Evolutionary conservation across 2,113 vertebrate species (phyloP).

Genomic region (Carassius auratus): DNA sequence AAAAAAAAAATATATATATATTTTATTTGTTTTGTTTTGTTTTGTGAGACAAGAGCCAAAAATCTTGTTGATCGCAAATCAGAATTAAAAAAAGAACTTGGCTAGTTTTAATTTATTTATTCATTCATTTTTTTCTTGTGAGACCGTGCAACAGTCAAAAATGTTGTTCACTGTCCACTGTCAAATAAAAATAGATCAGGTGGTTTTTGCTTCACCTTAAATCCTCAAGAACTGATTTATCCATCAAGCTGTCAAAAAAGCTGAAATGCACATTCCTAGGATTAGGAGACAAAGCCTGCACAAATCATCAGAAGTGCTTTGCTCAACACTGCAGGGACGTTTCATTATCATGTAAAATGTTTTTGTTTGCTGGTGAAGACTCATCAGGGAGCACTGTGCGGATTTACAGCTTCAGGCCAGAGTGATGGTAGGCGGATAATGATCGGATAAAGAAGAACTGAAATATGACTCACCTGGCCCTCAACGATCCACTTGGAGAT

Average conservation of each 20-base stretch:
- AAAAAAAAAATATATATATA: too few relatives aligned
- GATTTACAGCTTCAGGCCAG: slow-evolving; percentile 8
- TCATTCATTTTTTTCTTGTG: neutral
- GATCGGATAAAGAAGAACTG: neutral
- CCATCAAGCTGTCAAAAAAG: neutral
- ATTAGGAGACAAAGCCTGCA: neutral
- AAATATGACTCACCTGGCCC: slow-evolving; percentile 76
- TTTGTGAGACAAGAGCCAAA: too few relatives aligned
- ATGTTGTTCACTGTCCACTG: too few relatives aligned
- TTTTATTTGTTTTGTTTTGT: too few relatives aligned
- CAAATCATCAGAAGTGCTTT: neutral
- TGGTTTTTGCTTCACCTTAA: neutral
- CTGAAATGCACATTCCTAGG: neutral
- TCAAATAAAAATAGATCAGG: neutral
- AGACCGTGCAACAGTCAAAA: neutral
- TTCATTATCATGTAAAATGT: neutral
- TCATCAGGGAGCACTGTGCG: neutral
- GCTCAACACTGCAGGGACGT: neutral
- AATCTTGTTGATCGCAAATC: too few relatives aligned
- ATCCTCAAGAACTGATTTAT: neutral
- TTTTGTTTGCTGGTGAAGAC: neutral
- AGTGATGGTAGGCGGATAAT: neutral
- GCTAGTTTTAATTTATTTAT: too few relatives aligned
- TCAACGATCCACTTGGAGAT: slow-evolving; percentile 85
- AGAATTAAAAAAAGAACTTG: too few relatives aligned